Percentiles rank a stretch among this genome's conserved stretches.
Conservation (phyloP, 2,888 invertebrate species). For the Eucriotettix oculatus region DNA sequence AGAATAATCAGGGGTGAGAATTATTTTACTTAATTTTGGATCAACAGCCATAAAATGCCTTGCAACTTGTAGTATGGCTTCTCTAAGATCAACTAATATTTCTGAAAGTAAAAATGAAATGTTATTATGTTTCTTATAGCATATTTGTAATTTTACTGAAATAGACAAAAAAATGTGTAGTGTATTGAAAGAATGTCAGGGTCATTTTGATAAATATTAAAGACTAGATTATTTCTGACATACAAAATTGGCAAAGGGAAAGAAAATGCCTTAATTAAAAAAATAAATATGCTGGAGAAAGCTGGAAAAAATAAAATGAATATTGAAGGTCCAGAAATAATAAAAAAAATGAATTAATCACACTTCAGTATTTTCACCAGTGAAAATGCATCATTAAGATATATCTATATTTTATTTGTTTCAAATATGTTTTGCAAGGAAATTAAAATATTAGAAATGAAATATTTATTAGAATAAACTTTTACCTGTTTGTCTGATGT, state of each 20-base stretch:
- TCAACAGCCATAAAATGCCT: conserved; percentile 90
- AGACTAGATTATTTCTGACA: too few species aligned
- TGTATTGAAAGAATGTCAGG: too few species aligned
- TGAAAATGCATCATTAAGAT: not conserved
- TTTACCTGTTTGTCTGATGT: conserved; percentile 81
- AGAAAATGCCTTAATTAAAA: too few species aligned
- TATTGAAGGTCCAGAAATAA: not conserved
- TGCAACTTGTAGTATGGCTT: conserved; percentile 85
- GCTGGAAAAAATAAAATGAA: too few species aligned
- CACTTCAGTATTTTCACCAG: not conserved
- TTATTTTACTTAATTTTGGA: conserved; percentile 65
- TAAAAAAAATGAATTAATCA: not conserved
- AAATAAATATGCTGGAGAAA: too few species aligned
- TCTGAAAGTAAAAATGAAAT: conserved; percentile 31
- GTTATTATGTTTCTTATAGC: too few species aligned
- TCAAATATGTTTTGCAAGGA: not conserved
- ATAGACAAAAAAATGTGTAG: too few species aligned
- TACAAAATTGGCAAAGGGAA: too few species aligned
- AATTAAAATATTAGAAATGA: too few species aligned
- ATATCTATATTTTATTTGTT: not conserved
- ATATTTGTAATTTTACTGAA: too few species aligned
- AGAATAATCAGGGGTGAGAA: conserved; percentile 80
- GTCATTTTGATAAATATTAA: too few species aligned
- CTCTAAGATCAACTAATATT: conserved; percentile 90
- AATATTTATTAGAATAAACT: too few species aligned